Percentiles rank a stretch among this genome's conserved stretches.
phyloP scores from a whole-genome alignment of 1,140 invertebrate genomes.

The Bombyx mandarina region DNA sequence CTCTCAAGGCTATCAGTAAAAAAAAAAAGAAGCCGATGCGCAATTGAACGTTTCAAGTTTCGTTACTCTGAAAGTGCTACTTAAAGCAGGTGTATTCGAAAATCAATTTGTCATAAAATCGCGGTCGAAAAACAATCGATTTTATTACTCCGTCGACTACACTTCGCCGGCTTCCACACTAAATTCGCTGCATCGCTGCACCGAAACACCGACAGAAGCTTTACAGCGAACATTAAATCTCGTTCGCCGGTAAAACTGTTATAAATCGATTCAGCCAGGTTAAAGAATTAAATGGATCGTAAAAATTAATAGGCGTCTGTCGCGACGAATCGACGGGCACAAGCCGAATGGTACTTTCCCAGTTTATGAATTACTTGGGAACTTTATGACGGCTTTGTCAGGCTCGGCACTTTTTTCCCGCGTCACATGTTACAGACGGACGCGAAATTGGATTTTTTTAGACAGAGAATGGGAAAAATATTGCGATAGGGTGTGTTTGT shows the following conservation, averaged over 20 bases:
- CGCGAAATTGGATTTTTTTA: constrained; percentile 62
- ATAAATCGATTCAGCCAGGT: constrained; percentile 64
- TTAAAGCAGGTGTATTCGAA: too few species aligned
- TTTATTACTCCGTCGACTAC: too few species aligned
- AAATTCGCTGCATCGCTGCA: constrained; percentile 18
- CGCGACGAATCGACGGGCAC: constrained; percentile 25
- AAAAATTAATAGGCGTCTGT: constrained; percentile 65
- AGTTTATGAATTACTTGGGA: constrained; percentile 61
- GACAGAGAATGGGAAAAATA: constrained; percentile 38
- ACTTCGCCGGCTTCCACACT: too few species aligned
- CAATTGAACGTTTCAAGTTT: too few species aligned
- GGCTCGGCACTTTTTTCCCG: constrained; percentile 38
- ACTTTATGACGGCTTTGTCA: constrained; percentile 62
- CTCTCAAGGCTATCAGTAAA: too few species aligned
- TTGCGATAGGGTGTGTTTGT: constrained; percentile 17
- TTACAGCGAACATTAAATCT: constrained; percentile 50
- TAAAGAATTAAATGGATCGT: constrained; percentile 66
- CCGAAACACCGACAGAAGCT: constrained; percentile 44
- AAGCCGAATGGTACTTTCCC: constrained; percentile 40
- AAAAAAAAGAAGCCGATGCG: too few species aligned
- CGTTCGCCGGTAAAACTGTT: constrained; percentile 53
- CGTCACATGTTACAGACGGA: constrained; percentile 62
- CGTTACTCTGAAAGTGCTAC: too few species aligned
- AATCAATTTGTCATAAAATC: too few species aligned
- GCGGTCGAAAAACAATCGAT: too few species aligned